Percentiles rank a stretch among this genome's conserved stretches.
These are phyloP conservation scores for Euthynnus affinis DNA, from an alignment of 2,797 vertebrate genomes.

Conservation along the genomic window DNA sequence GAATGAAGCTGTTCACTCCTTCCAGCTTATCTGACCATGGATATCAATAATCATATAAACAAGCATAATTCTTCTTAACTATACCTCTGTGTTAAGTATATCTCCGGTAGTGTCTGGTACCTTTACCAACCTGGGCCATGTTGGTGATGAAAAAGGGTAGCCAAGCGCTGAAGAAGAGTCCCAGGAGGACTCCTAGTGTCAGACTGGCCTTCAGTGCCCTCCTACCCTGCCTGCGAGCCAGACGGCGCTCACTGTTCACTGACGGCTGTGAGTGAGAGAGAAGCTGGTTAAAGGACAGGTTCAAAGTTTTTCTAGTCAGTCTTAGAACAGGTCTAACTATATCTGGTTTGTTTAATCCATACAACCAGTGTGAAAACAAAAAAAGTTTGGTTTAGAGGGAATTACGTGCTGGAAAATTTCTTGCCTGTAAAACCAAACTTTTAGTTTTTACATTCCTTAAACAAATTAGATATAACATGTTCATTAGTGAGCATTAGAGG, in stretches of 20 bases:
- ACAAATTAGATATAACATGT: too few relatives aligned
- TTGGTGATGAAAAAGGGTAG: conserved; percentile 96
- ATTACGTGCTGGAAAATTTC: too few relatives aligned
- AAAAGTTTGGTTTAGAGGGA: too few relatives aligned
- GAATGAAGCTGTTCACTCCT: not conserved
- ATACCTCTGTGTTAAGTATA: not conserved
- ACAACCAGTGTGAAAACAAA: too few relatives aligned
- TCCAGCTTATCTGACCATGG: not conserved
- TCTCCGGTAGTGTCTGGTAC: not conserved
- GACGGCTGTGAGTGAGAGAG: conserved; percentile 64
- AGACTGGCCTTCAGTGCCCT: conserved; percentile 97
- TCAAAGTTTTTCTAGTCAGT: too few relatives aligned
- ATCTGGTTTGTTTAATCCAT: not conserved
- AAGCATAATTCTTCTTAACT: too few relatives aligned
- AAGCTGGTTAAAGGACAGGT: not conserved
- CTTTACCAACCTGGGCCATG: conserved; percentile 91
- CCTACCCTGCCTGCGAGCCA: conserved; percentile 92
- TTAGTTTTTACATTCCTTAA: too few relatives aligned
- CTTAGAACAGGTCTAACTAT: not conserved
- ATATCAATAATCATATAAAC: not conserved
- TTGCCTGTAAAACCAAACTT: not conserved
- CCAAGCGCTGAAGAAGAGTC: conserved; percentile 97
- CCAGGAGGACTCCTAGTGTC: conserved; percentile 94
- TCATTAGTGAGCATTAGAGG: too few relatives aligned
- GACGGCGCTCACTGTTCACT: conserved; percentile 87